Evolutionary conservation across 2,113 vertebrate species (phyloP).

Genomic region (Platysteira castanea): DNA sequence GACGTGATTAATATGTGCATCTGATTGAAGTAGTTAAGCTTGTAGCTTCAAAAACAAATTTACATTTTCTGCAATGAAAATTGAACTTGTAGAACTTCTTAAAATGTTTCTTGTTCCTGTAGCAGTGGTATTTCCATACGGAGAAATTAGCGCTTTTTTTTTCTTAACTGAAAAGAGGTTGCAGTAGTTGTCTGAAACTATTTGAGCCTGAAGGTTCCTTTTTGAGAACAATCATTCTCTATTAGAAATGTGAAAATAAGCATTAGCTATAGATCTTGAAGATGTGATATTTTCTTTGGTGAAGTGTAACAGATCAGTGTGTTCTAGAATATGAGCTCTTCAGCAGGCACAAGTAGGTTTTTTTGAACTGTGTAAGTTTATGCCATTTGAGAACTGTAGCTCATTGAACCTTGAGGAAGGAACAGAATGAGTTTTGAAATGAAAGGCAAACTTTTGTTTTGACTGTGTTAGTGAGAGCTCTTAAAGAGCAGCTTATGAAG

Average conservation of each 20-base stretch:
- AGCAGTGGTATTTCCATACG: background rate
- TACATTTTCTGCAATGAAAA: background rate
- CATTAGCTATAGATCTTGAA: background rate
- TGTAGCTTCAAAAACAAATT: background rate
- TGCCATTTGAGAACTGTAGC: background rate
- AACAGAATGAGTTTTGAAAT: background rate
- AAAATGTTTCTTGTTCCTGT: background rate
- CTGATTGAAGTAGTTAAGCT: background rate
- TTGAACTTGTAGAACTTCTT: background rate
- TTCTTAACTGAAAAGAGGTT: accelerated
- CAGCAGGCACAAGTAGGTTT: background rate
- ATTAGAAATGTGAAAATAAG: background rate
- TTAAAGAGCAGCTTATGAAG: background rate
- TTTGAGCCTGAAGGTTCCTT: background rate
- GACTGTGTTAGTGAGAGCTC: background rate
- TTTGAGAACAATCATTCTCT: background rate
- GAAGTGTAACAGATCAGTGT: background rate
- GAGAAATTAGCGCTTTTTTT: background rate
- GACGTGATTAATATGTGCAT: background rate
- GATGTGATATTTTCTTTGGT: background rate
- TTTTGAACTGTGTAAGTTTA: background rate
- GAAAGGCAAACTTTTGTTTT: conserved; percentile 27
- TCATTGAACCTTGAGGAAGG: background rate
- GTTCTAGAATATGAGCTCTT: background rate
- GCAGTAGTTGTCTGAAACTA: background rate